Evolutionary conservation across 1,140 invertebrate genomes (phyloP).

Genomic region (Penaeus chinensis): DNA sequence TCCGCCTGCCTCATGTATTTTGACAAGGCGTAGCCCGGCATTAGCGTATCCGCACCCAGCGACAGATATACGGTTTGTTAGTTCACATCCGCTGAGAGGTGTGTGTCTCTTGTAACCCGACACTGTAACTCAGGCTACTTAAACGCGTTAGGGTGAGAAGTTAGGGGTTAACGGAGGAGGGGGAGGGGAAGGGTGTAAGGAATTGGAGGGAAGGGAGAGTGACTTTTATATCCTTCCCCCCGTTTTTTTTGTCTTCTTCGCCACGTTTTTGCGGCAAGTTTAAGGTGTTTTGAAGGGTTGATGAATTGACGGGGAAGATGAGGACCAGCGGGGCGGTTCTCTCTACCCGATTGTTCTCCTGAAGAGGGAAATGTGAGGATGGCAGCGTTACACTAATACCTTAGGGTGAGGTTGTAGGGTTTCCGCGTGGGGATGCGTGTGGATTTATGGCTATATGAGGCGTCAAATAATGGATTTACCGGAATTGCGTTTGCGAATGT

Average conservation of each 20-base stretch:
- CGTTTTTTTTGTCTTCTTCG: not conserved
- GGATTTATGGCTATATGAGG: not conserved
- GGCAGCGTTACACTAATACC: slow-evolving; percentile 23
- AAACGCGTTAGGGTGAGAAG: slow-evolving; percentile 37
- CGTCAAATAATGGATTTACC: not conserved
- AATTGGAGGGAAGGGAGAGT: not conserved
- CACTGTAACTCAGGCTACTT: slow-evolving; percentile 48
- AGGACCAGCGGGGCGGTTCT: not conserved
- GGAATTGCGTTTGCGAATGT: not conserved
- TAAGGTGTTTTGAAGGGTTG: slow-evolving; percentile 3
- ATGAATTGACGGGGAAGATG: slow-evolving; percentile 20
- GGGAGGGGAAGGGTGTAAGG: not conserved
- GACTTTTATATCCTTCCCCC: not conserved
- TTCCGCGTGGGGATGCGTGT: slow-evolving; percentile 2
- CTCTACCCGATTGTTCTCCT: slow-evolving; percentile 6
- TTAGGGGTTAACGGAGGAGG: not conserved
- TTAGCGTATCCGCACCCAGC: slow-evolving; percentile 41
- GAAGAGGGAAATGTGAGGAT: not conserved
- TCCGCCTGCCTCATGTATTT: slow-evolving; percentile 37
- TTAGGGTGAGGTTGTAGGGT: slow-evolving; percentile 17
- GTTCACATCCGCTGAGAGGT: slow-evolving; percentile 54
- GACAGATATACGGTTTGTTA: slow-evolving; percentile 60
- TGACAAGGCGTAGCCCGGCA: slow-evolving; percentile 46
- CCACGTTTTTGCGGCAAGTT: not conserved
- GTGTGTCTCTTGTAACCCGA: slow-evolving; percentile 40